phyloP scores from a whole-genome alignment of 1,140 invertebrate genomes.

The Drosophila miranda region DNA sequence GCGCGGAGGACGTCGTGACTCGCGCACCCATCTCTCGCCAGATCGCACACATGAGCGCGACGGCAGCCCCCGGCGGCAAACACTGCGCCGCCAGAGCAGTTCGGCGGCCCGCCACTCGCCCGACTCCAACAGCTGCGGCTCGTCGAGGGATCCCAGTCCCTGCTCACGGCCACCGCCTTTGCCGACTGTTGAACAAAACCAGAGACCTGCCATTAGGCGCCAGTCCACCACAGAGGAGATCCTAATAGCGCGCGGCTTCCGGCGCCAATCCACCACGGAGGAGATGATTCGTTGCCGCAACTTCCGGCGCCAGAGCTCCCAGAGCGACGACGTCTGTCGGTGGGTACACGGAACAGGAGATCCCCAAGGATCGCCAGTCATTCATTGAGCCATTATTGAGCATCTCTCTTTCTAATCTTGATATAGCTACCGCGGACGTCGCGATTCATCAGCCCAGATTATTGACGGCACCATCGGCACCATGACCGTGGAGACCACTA shows the following conservation, averaged over 20 bases:
- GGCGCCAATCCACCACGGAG: slow-evolving; percentile 94
- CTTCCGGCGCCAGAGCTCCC: slow-evolving; percentile 91
- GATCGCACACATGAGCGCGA: slow-evolving; percentile 88
- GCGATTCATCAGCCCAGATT: slow-evolving; percentile 94
- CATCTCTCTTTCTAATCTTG: background rate
- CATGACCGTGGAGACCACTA: slow-evolving; percentile 95
- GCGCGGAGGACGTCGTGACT: slow-evolving; percentile 87
- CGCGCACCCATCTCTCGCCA: slow-evolving; percentile 90
- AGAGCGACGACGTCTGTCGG: slow-evolving; percentile 89
- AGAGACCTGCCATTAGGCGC: slow-evolving; percentile 87
- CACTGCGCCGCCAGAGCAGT: slow-evolving; percentile 90
- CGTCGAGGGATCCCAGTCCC: slow-evolving; percentile 88
- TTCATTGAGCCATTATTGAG: too few species aligned
- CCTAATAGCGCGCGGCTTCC: slow-evolving; percentile 93
- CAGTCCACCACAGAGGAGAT: slow-evolving; percentile 97
- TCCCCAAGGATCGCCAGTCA: background rate
- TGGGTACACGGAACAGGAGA: slow-evolving; percentile 38
- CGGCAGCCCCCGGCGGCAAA: slow-evolving; percentile 87
- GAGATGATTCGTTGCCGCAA: slow-evolving; percentile 96
- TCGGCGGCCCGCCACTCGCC: slow-evolving; percentile 88
- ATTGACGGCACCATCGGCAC: slow-evolving; percentile 95
- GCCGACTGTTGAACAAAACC: slow-evolving; percentile 83
- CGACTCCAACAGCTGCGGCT: slow-evolving; percentile 89
- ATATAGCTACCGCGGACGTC: slow-evolving; percentile 87
- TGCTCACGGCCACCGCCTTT: slow-evolving; percentile 85